Conservation (phyloP, 2,797 vertebrate genomes). For the Hydrolagus colliei region DNA sequence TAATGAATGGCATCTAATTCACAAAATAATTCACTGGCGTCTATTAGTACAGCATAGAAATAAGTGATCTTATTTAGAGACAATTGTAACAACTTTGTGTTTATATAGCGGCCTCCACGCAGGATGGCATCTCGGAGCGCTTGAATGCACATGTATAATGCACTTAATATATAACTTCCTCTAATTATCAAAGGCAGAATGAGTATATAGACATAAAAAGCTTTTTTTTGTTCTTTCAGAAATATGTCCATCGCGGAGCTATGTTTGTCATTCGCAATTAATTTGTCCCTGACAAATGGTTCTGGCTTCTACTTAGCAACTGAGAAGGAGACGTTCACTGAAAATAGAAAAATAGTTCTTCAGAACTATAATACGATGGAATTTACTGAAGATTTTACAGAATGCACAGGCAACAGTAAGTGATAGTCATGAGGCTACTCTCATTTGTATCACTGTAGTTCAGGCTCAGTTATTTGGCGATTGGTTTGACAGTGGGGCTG, state of each 20-base stretch:
- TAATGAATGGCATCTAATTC: too few relatives aligned
- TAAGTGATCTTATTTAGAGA: too few relatives aligned
- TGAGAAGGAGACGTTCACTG: constrained; percentile 28
- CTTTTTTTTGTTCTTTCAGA: constrained; percentile 35
- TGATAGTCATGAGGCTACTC: not conserved
- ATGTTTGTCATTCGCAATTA: constrained; percentile 33
- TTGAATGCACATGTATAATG: too few relatives aligned
- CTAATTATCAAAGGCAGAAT: too few relatives aligned
- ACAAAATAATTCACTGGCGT: too few relatives aligned
- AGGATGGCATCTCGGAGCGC: too few relatives aligned
- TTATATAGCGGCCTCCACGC: too few relatives aligned
- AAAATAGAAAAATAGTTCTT: constrained; percentile 34
- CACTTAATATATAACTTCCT: too few relatives aligned
- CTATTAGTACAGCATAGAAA: too few relatives aligned
- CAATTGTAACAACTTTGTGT: too few relatives aligned
- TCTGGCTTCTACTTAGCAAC: constrained; percentile 33
- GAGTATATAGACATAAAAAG: too few relatives aligned
- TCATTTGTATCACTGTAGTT: not conserved
- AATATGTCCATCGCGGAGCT: constrained; percentile 32
- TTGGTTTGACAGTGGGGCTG: too few relatives aligned
- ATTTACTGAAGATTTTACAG: constrained; percentile 31
- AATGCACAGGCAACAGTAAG: constrained; percentile 1
- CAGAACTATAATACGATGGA: constrained; percentile 20
- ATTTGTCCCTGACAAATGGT: constrained; percentile 33
- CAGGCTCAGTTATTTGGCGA: not conserved